These are phyloP conservation scores for Henricia sp. DNA, from an alignment of 53 echinoderm and acorn worm species.

Conservation along the genomic window DNA sequence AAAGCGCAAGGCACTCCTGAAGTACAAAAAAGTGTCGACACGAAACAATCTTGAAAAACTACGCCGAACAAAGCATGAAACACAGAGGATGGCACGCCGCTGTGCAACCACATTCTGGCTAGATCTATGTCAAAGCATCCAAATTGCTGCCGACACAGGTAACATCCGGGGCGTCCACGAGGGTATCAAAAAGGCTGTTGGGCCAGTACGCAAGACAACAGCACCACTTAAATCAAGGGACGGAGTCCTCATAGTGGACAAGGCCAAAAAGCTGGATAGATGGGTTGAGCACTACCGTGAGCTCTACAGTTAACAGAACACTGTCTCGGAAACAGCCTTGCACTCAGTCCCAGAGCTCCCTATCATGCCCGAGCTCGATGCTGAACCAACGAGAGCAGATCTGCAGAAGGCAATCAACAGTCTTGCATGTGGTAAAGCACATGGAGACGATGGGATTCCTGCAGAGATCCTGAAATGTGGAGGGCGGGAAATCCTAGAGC, in stretches of 20 bases:
- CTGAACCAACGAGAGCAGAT: too few species aligned
- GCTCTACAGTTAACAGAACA: conserved; percentile 16
- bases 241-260: conserved; percentile 23
- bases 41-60: neutral
- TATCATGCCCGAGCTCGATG: too few species aligned
- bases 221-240: conserved; percentile 13
- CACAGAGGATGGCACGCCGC: neutral
- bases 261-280: conserved; percentile 44
- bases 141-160: conserved; percentile 22
- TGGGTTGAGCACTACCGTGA: conserved; percentile 54
- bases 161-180: conserved; percentile 41
- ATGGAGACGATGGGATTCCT: too few species aligned
- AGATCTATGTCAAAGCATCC: neutral
- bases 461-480: too few species aligned
- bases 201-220: neutral
- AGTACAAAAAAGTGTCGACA: neutral
- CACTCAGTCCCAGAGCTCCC: too few species aligned
- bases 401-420: too few species aligned
- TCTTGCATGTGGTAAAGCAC: too few species aligned
- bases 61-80: neutral
- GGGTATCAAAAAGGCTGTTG: conserved; percentile 24
- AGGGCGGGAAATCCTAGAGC: too few species aligned
- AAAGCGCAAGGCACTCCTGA: neutral
- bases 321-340: too few species aligned
- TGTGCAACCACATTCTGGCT: conserved; percentile 63